Evolutionary conservation across 2,888 invertebrate genomes (phyloP), one percentile per base, ranked within the genome.

Genomic region (Stenodera caucasica): DNA sequence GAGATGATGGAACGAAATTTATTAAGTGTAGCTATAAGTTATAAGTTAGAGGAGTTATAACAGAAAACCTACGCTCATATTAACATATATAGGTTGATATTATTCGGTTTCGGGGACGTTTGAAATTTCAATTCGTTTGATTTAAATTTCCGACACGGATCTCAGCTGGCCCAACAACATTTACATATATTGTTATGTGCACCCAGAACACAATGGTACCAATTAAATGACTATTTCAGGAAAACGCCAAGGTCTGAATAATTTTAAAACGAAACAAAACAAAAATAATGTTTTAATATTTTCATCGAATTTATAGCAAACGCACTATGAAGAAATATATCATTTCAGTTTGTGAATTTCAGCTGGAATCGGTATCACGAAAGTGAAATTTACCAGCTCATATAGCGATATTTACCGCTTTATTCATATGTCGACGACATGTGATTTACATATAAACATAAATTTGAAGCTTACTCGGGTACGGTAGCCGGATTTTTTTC

Each of bases 381-480:
- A 23, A 45, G 45, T 45, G 45, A 45, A 23, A 23, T 45, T 45
- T 23, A 45, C 23, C 12, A 45, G 23, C 12, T 45, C 45, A 45
- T 23, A 45, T 23, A 23, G 12, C 21, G 21, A 45, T 45, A 45
- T 45, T 45, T 45, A 45, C 45, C 45, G 45, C 45, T 45, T 21
- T 45, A 45, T 45, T 45, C 45, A 45, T 45, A 45, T 45, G 45
- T 45, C 45, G 45, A 23, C 45, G 45, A 23, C 45, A 45, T 45
- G 45, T 45, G 45, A 45, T 45, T 45, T 45, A 45, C 45, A 45
- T 45, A 23, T 21, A 6, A 45, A 45, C 45, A 45, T 45, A 45
- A 45, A 45, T 45, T 45, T 45, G n/a, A 45, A 45, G 9, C 12
- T 12, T 45, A 12, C n/a, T 40, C 18, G 18, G 2, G 1, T 23